These are phyloP conservation scores for Vombatus ursinus DNA, from an alignment of 2,113 vertebrate species.

Conservation along the genomic window DNA sequence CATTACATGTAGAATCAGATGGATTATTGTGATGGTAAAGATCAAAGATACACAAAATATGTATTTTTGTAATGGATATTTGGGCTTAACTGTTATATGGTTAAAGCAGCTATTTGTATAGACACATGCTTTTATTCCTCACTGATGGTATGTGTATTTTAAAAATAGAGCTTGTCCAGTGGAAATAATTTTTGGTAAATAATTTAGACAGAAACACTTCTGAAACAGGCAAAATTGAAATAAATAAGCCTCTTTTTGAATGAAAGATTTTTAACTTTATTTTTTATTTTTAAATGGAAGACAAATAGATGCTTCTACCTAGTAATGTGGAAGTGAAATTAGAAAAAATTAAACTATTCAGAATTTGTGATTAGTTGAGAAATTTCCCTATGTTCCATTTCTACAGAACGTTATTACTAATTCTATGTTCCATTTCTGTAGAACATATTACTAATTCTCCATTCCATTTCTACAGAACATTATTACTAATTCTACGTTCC, in stretches of 20 bases:
- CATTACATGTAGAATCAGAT: background rate
- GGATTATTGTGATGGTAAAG: background rate
- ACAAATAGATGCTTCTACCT: background rate
- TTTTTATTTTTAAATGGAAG: background rate
- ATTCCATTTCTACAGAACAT: no score
- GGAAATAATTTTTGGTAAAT: background rate
- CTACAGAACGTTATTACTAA: no score
- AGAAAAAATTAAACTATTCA: background rate
- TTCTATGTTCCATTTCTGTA: background rate
- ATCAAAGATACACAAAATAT: background rate
- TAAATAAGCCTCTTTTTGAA: background rate
- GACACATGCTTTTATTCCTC: conserved; percentile 14
- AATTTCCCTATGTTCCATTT: no score
- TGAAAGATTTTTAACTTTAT: background rate
- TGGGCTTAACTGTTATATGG: background rate
- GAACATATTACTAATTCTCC: no score
- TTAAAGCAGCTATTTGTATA: background rate
- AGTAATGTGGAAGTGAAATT: background rate
- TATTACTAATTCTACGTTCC: no score
- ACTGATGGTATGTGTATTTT: background rate
- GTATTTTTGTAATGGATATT: background rate
- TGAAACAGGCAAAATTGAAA: background rate
- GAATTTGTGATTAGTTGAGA: conserved; percentile 3
- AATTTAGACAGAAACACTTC: background rate
- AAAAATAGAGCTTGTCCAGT: background rate